Evolutionary conservation across 2,888 invertebrate species (phyloP).

Genomic region (Nineta flava): DNA sequence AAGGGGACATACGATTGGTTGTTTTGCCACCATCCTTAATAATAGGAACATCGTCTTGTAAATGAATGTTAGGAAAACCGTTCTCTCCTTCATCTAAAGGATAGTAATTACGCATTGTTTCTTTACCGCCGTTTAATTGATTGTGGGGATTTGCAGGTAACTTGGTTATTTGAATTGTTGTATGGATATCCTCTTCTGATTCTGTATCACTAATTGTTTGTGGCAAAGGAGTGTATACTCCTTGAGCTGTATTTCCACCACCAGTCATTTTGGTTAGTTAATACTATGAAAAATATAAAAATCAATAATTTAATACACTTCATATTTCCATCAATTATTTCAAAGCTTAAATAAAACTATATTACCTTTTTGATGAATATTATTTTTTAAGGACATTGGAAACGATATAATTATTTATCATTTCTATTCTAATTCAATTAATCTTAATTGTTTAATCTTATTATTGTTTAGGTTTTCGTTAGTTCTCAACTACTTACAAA

Average conservation of each 20-base stretch:
- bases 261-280: constrained; percentile 2
- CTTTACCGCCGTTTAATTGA: constrained; percentile 7
- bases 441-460: too few species aligned
- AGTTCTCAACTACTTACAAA: too few species aligned
- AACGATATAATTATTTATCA: too few species aligned
- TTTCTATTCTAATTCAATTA: too few species aligned
- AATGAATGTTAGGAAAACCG: constrained; percentile 8
- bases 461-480: too few species aligned
- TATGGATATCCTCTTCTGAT: constrained; percentile 51
- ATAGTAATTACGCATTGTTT: constrained; percentile 9
- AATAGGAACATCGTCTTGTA: constrained; percentile 10
- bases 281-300: neutral
- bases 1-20: constrained; percentile 38
- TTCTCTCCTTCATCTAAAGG: constrained; percentile 9
- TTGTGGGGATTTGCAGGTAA: neutral
- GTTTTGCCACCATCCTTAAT: constrained; percentile 16
- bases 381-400: too few species aligned
- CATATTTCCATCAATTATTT: too few species aligned
- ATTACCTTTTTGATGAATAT: too few species aligned
- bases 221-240: constrained; percentile 57
- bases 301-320: too few species aligned
- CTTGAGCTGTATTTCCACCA: constrained; percentile 24
- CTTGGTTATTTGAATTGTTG: constrained; percentile 15
- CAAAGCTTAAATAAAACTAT: too few species aligned
- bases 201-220: constrained; percentile 65